phyloP scores from a whole-genome alignment of 1,140 invertebrate species.

The Uloborus diversus region DNA sequence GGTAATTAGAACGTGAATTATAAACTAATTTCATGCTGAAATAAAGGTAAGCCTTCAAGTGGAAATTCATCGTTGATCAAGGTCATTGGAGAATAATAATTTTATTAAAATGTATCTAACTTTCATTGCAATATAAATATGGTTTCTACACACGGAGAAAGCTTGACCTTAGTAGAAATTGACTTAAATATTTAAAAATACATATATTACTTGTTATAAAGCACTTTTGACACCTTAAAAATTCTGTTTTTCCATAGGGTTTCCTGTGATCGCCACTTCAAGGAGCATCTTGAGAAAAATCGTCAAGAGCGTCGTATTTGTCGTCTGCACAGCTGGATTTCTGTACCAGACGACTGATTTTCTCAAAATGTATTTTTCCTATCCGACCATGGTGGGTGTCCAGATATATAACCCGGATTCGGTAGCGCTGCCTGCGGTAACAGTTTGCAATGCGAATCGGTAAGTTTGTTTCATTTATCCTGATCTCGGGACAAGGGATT shows the following conservation, averaged over 20 bases:
- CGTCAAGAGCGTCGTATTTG: not conserved
- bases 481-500: no score
- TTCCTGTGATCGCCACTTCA: not conserved
- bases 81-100: not conserved
- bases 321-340: not conserved
- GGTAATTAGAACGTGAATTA: no score
- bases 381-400: not conserved
- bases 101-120: not conserved
- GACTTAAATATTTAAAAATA: not conserved
- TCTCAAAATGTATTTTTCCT: not conserved
- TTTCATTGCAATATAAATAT: not conserved
- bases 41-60: no score
- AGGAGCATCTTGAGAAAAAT: not conserved
- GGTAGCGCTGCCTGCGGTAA: not conserved
- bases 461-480: no score
- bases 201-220: not conserved
- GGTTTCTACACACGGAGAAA: not conserved
- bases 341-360: not conserved
- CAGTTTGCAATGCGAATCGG: not conserved
- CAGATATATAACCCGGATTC: not conserved
- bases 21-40: no score
- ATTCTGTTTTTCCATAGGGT: not conserved
- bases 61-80: not conserved
- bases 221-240: not conserved
- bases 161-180: not conserved